Evolutionary conservation across 2,888 invertebrate genomes (phyloP).

Genomic region (Dryococelus australis): DNA sequence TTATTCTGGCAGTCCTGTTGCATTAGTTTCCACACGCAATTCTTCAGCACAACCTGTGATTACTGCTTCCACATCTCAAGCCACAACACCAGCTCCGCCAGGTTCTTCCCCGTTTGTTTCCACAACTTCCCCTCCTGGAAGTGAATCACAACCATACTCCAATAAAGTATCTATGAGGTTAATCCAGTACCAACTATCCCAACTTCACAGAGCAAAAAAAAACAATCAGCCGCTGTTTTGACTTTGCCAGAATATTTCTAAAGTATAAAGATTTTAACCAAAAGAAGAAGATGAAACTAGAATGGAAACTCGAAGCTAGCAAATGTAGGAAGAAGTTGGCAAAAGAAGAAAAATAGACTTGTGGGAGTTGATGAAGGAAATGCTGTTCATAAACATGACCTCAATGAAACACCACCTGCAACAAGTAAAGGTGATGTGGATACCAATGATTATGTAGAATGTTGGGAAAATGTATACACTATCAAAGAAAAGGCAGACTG

Average conservation of each 20-base stretch:
- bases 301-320: background rate
- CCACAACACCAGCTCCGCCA: background rate
- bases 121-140: background rate
- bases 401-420: background rate
- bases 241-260: no score
- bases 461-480: conserved; percentile 4
- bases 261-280: background rate
- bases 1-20: background rate
- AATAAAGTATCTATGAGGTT: background rate
- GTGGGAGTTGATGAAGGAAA: background rate
- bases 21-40: background rate
- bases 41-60: no score
- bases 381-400: background rate
- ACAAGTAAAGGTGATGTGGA: conserved; percentile 13
- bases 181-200: background rate
- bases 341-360: background rate
- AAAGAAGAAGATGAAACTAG: background rate
- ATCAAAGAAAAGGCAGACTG: conserved; percentile 12
- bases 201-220: background rate
- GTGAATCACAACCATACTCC: background rate
- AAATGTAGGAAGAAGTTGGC: background rate
- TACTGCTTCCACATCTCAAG: background rate
- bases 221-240: conserved; percentile 16
- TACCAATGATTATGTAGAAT: background rate
- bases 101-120: background rate